Evolutionary conservation across 2,797 vertebrate species (phyloP).

Genomic region (Channa striata): DNA sequence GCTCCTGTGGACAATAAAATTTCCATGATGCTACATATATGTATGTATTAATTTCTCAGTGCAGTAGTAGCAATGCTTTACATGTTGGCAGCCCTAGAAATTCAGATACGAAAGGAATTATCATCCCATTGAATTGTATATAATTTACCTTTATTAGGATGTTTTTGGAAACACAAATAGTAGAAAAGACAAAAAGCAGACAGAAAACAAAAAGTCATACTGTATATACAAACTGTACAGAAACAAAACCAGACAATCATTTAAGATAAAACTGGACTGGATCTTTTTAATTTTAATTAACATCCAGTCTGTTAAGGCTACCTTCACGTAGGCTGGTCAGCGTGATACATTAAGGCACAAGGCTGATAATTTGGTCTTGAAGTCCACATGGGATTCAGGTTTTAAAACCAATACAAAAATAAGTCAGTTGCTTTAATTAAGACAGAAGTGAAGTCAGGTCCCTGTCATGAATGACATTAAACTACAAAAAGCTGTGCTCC

Average conservation of each 20-base stretch:
- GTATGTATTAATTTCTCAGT: background rate
- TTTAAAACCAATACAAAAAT: slow-evolving; percentile 63
- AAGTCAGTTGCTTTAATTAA: slow-evolving; percentile 58
- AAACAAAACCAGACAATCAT: slow-evolving; percentile 48
- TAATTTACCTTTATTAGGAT: slow-evolving; percentile 73
- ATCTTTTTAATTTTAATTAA: slow-evolving; percentile 51
- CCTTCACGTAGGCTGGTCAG: slow-evolving; percentile 67
- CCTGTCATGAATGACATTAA: slow-evolving; percentile 22
- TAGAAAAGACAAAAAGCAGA: slow-evolving; percentile 59
- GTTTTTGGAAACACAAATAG: slow-evolving; percentile 49
- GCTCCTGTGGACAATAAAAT: slow-evolving; percentile 78
- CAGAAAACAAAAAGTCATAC: slow-evolving; percentile 28
- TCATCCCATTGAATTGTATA: slow-evolving; percentile 34
- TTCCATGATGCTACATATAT: slow-evolving; percentile 40
- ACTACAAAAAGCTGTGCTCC: slow-evolving; percentile 24
- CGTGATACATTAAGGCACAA: slow-evolving; percentile 56
- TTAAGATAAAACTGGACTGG: slow-evolving; percentile 50
- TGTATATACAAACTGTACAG: slow-evolving; percentile 74
- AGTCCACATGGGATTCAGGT: slow-evolving; percentile 45
- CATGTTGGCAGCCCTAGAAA: background rate
- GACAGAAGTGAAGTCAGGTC: slow-evolving; percentile 59
- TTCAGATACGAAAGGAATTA: background rate
- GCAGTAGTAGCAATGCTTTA: background rate
- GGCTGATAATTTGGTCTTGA: slow-evolving; percentile 72
- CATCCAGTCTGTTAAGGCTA: slow-evolving; percentile 63